Evolutionary conservation across 2,797 vertebrate genomes (phyloP).

Genomic region (Acipenser ruthenus): DNA sequence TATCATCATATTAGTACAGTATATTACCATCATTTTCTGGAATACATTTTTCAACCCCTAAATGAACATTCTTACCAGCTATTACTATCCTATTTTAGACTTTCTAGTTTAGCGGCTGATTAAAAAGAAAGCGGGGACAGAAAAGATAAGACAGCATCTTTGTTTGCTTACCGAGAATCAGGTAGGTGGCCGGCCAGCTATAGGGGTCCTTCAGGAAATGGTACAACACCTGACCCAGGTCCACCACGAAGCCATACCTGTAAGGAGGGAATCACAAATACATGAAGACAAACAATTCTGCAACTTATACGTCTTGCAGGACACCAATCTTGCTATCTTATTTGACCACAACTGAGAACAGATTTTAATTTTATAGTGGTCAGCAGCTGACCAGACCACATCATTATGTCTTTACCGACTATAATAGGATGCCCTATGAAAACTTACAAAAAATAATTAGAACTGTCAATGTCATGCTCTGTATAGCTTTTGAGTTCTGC

Average conservation of each 20-base stretch:
- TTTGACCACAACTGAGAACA: no score
- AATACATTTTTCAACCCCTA: no score
- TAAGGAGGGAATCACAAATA: background rate
- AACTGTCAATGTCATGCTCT: no score
- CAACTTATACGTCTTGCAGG: background rate
- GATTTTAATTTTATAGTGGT: background rate
- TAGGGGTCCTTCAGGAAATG: conserved; percentile 37
- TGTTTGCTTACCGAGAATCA: conserved; percentile 33
- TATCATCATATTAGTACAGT: no score
- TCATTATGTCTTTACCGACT: no score
- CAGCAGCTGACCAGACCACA: no score
- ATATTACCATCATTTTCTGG: no score
- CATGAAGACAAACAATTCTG: background rate
- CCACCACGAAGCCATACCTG: conserved; percentile 45
- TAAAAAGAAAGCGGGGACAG: background rate
- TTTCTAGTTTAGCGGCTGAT: background rate
- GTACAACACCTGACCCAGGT: conserved; percentile 39
- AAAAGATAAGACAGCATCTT: background rate
- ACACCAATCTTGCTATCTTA: no score
- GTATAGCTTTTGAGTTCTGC: no score
- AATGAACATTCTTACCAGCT: no score
- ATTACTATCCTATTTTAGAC: background rate
- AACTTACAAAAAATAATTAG: no score
- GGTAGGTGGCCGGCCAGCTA: conserved; percentile 35
- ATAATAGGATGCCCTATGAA: no score